Percentiles rank a stretch among this genome's conserved stretches.
Evolutionary conservation across 2,113 vertebrate genomes (phyloP).

Genomic region (Oreotrochilus melanogaster): DNA sequence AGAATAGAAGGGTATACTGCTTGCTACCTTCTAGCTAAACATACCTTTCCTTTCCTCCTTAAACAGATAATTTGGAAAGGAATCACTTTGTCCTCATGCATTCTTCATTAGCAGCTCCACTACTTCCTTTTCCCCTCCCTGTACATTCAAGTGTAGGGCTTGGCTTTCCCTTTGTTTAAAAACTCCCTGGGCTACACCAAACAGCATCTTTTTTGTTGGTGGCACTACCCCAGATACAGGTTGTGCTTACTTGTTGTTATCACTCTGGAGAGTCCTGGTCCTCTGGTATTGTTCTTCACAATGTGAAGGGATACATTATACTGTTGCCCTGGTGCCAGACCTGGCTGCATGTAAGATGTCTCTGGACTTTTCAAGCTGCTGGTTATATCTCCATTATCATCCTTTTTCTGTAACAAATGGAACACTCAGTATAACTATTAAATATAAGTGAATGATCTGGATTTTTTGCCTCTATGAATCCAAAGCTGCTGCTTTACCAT

Average conservation of each 20-base stretch:
- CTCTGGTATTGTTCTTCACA: conserved; percentile 93
- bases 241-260: conserved; percentile 90
- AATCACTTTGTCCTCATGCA: background rate
- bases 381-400: conserved; percentile 91
- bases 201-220: background rate
- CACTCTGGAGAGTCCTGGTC: conserved; percentile 87
- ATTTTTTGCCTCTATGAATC: background rate
- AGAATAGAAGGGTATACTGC: background rate
- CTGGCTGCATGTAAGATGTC: conserved; percentile 91
- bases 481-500: conserved; percentile 78
- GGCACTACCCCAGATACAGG: background rate
- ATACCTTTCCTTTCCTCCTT: background rate
- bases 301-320: conserved; percentile 95
- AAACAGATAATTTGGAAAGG: background rate
- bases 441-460: too few species aligned
- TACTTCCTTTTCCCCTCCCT: accelerated
- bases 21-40: background rate
- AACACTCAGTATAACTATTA: background rate
- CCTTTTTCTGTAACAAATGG: conserved; percentile 89
- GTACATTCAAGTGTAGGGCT: background rate
- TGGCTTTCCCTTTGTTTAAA: background rate
- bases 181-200: background rate
- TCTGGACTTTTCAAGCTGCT: conserved; percentile 89
- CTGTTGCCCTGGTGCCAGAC: conserved; percentile 93
- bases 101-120: background rate